Evolutionary conservation across 2,888 invertebrate genomes (phyloP), one percentile per base, ranked within the genome.

Genomic region (Polylopha cassiicola): DNA sequence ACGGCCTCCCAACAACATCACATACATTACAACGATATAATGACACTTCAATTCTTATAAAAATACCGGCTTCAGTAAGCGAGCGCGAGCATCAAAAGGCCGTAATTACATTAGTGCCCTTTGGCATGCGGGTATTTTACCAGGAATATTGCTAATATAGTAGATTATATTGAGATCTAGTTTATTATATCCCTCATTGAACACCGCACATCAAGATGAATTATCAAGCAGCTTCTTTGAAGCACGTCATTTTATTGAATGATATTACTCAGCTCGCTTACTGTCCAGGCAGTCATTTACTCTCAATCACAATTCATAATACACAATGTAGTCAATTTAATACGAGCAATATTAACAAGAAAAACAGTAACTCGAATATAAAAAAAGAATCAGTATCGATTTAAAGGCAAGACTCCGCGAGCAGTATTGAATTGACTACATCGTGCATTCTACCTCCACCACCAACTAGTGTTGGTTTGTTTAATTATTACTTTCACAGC

Each of bases 401-500:
- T 13, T 22, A 15, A 39, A 41, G 41, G 41, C 41, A 41, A 41
- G 41, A 41, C 30, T 36, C 20, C 30, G n/a, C n/a, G n/a, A 41
- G 34, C 34, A 24, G 21, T 9, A 22, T 29, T 34, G 26, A 31
- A 49, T 46, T 54, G 48, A 70, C 71, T 74, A 74, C 76, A 74
- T 64, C 61, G 64, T 60, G 70, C 39, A 43, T 47, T 33, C 43
- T 23, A 45, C 54, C 56, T 51, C 57, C 64, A 61, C 61, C 65
- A 60, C 59, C 60, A 47, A 32, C 37, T 36, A 69, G 80, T 81
- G 82, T 84, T 80, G 82, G 79, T 81, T 82, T 81, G 82, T 76
- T 73, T 65, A 71, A 71, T 68, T 63, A 73, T 72, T 50, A 60
- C 47, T 73, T 73, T 81, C 84, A 84, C 81, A 84, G 82, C 82